Percentiles rank a stretch among this genome's conserved stretches.
These are phyloP conservation scores for Trinorchestia longiramus DNA, from an alignment of 1,140 invertebrate genomes.

Conservation along the genomic window DNA sequence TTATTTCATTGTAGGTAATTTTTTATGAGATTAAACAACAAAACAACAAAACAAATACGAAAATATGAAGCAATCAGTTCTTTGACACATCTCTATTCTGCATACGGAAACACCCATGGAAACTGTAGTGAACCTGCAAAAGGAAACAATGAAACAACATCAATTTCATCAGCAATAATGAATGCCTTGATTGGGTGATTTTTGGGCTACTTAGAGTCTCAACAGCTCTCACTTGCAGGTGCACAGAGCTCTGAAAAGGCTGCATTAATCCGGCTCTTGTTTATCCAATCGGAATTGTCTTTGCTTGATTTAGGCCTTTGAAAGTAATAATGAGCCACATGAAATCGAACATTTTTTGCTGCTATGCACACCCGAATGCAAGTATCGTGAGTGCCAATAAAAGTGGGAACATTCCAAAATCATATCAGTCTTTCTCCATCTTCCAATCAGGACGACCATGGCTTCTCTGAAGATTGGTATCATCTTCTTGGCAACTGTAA, in stretches of 20 bases:
- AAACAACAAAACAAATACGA: background rate
- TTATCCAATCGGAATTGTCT: background rate
- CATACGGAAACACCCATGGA: background rate
- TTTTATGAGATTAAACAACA: no score
- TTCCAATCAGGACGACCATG: background rate
- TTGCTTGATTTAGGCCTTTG: background rate
- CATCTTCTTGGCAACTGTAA: background rate
- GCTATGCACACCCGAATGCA: background rate
- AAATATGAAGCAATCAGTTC: background rate
- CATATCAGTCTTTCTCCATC: background rate
- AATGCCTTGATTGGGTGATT: background rate
- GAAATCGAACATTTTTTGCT: background rate
- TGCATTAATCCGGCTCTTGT: background rate
- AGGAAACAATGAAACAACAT: background rate
- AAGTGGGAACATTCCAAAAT: background rate
- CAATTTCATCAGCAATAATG: background rate
- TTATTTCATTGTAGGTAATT: no score
- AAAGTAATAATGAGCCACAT: background rate
- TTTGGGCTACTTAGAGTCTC: background rate
- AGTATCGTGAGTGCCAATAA: background rate
- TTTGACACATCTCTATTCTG: background rate
- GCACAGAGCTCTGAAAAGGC: background rate
- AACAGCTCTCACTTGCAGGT: background rate
- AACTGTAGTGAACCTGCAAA: background rate
- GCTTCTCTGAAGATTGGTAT: conserved; percentile 33